Conservation (phyloP, 2,888 invertebrate species). For the Nebria brevicollis region DNA sequence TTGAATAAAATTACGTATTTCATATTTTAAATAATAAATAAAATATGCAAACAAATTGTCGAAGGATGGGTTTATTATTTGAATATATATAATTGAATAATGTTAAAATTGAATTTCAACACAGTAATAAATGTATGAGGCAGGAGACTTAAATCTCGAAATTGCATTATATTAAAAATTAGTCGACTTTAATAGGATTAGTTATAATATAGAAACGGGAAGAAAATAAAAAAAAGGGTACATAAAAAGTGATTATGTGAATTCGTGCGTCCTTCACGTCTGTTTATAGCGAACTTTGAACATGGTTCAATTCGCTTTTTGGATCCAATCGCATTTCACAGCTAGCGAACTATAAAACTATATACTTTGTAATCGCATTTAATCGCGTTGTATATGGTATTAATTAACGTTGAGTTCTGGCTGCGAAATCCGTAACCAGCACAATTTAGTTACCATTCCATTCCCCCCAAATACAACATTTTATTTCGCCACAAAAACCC, state of each 20-base stretch:
- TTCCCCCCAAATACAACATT: not conserved
- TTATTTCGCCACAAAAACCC: not conserved
- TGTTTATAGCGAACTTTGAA: not conserved
- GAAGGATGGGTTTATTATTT: too few species aligned
- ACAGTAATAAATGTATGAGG: not conserved
- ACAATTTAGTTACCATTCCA: not conserved
- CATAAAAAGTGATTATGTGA: not conserved
- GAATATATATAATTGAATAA: not conserved
- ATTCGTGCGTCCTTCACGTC: not conserved
- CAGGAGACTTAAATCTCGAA: not conserved
- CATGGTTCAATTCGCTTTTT: not conserved
- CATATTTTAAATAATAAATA: not conserved
- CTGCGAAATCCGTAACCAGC: not conserved
- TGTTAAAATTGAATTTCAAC: not conserved
- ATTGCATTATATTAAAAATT: not conserved
- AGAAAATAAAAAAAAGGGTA: not conserved
- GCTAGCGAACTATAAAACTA: conserved; percentile 36
- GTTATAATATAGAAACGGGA: not conserved
- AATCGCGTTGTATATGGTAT: conserved; percentile 8
- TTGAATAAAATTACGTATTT: not conserved
- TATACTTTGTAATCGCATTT: conserved; percentile 7
- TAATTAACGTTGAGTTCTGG: conserved; percentile 20
- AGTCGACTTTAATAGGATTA: not conserved
- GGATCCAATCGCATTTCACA: conserved; percentile 26
- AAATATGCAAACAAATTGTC: not conserved